These are phyloP conservation scores for Phaethon lepturus DNA, from an alignment of 2,113 vertebrate species.

Conservation along the genomic window DNA sequence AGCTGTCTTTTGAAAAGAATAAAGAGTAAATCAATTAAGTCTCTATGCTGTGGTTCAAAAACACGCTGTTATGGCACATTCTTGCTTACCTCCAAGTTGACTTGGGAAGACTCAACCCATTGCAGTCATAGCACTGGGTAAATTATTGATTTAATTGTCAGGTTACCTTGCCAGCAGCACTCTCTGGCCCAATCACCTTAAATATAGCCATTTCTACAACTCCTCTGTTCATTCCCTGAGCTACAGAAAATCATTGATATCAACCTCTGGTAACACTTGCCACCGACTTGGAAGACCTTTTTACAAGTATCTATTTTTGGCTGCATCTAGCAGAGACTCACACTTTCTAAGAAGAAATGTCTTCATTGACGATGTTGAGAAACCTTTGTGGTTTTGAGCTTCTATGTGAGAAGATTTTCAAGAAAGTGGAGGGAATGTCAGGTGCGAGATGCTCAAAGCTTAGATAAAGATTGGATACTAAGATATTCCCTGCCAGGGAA, in stretches of 20 bases:
- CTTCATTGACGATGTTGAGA: neutral
- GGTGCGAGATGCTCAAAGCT: neutral
- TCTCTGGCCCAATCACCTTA: neutral
- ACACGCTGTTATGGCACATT: conserved; percentile 33
- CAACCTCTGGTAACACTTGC: neutral
- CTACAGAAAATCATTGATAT: neutral
- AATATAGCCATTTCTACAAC: neutral
- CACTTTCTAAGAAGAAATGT: neutral
- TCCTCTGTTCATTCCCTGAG: neutral
- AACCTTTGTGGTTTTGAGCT: neutral
- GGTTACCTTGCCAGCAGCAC: neutral
- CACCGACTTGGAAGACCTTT: neutral
- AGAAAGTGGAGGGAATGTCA: neutral
- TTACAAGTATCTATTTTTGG: neutral
- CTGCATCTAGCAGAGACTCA: neutral
- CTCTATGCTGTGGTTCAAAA: conserved; percentile 66
- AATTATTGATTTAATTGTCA: neutral
- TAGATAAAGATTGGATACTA: neutral
- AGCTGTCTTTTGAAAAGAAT: conserved; percentile 81
- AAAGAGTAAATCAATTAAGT: conserved; percentile 83
- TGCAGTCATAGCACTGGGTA: neutral
- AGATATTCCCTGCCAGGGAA: neutral
- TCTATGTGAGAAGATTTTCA: neutral
- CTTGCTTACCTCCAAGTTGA: conserved; percentile 68
- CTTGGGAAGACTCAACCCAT: conserved; percentile 26